phyloP scores from a whole-genome alignment of 2,113 vertebrate species.

The Hippocampus abdominalis region DNA sequence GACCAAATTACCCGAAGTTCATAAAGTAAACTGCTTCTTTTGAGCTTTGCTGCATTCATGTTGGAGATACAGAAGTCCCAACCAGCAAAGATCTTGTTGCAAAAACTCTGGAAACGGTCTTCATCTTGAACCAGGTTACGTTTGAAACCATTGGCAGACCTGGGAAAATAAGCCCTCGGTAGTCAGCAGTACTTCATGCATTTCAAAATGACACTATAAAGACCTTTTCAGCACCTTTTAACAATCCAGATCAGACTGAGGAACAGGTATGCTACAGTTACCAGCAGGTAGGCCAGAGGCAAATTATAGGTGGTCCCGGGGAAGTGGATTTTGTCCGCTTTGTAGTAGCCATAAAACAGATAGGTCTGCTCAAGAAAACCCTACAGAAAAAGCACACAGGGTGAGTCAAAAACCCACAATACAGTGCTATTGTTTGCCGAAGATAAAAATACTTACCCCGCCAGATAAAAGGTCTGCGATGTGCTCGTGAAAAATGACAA shows the following conservation, averaged over 20 bases:
- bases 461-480: slow-evolving; percentile 87
- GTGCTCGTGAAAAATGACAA: slow-evolving; percentile 83
- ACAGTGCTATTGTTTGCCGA: not conserved
- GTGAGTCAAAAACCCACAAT: not conserved
- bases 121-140: slow-evolving; percentile 79
- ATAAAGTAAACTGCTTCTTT: slow-evolving; percentile 82
- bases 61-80: slow-evolving; percentile 97
- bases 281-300: slow-evolving; percentile 86
- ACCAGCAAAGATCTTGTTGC: slow-evolving; percentile 94
- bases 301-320: slow-evolving; percentile 76
- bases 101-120: slow-evolving; percentile 92
- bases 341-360: slow-evolving; percentile 95
- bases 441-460: slow-evolving; percentile 74
- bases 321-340: slow-evolving; percentile 67
- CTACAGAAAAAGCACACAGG: slow-evolving; percentile 63
- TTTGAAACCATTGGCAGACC: slow-evolving; percentile 86
- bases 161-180: slow-evolving; percentile 42
- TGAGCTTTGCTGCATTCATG: slow-evolving; percentile 72
- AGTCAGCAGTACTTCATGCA: not conserved
- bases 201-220: not conserved
- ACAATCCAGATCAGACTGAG: slow-evolving; percentile 91
- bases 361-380: slow-evolving; percentile 89
- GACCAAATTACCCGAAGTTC: slow-evolving; percentile 80
- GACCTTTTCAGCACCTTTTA: slow-evolving; percentile 75
- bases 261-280: slow-evolving; percentile 80